Conservation (phyloP, 2,113 vertebrate genomes). For the Pachyramphus minor region DNA sequence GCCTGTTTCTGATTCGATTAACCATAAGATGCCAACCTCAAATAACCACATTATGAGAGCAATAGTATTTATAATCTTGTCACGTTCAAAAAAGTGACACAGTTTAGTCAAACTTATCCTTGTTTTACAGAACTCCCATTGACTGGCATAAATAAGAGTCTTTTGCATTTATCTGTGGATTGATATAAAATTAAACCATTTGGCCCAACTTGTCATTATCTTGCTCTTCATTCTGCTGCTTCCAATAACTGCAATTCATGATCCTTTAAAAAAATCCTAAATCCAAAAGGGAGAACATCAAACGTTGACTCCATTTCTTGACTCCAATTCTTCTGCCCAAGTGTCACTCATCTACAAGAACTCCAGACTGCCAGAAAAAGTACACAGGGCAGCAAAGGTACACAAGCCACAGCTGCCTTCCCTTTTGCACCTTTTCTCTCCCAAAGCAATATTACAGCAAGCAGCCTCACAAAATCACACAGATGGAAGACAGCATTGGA, state of each 20-base stretch:
- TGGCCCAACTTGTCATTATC: neutral
- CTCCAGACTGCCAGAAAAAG: neutral
- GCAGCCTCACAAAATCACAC: neutral
- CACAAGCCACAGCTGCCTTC: neutral
- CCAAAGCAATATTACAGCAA: neutral
- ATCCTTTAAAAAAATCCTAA: neutral
- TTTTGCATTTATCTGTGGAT: neutral
- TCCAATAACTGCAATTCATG: neutral
- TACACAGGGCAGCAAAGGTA: neutral
- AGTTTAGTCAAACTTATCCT: neutral
- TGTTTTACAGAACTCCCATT: neutral
- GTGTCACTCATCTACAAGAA: neutral
- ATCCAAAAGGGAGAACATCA: neutral
- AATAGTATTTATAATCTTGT: neutral
- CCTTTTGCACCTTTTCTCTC: neutral
- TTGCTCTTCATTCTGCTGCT: neutral
- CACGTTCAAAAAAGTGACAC: neutral
- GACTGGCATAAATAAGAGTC: neutral
- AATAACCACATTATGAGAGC: neutral
- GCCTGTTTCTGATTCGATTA: neutral
- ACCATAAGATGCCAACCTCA: neutral
- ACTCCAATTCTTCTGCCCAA: neutral
- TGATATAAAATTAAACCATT: neutral
- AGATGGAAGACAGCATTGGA: neutral
- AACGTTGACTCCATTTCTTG: accelerated